phyloP scores from a whole-genome alignment of 2,113 vertebrate species.

The Sus scrofa region T2T-Sscrofa CM000824.6:176875501-176876000 shows the following conservation, averaged over 20 bases:
- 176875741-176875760: too few species aligned
- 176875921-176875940: neutral
- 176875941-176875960: constrained; percentile 17
- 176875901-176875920: neutral
- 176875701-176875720: too few species aligned
- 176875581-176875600: neutral
- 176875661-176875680: too few species aligned
- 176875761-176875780: too few species aligned
- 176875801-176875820: neutral
- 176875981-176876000: neutral
- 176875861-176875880: constrained; percentile 15
- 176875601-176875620: too few species aligned
- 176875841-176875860: neutral
- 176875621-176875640: too few species aligned
- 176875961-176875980: constrained; percentile 10
- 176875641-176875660: too few species aligned
- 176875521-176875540: neutral
- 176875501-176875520: neutral
- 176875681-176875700: too few species aligned
- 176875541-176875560: constrained; percentile 25
- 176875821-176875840: constrained; percentile 23
- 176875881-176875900: neutral
- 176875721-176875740: too few species aligned
- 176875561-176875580: constrained; percentile 31
- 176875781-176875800: too few species aligned